phyloP scores from a whole-genome alignment of 2,113 vertebrate species.

The Callithrix jacchus region DNA sequence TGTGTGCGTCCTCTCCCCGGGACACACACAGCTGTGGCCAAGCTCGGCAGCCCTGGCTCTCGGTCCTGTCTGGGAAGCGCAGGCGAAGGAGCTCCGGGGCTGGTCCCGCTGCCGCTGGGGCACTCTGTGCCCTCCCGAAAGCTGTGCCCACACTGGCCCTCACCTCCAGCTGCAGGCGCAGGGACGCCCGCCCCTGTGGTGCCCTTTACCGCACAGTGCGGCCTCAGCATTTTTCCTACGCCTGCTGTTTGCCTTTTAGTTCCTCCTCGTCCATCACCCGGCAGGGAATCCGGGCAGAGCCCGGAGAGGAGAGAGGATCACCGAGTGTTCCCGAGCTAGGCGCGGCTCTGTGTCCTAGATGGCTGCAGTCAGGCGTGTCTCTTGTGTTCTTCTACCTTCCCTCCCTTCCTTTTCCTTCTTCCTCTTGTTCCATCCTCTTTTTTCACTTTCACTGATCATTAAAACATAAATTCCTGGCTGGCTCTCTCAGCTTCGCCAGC shows the following conservation, averaged over 20 bases:
- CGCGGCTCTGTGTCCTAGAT: not conserved
- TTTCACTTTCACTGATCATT: not conserved
- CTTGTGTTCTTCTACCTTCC: too few species aligned
- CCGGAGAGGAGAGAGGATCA: fast-evolving
- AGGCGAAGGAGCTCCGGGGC: not conserved
- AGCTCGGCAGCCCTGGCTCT: not conserved
- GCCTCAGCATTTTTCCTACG: not conserved
- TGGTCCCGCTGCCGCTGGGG: not conserved
- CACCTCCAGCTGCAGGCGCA: not conserved
- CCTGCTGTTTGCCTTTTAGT: not conserved
- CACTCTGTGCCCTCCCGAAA: not conserved
- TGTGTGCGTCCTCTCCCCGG: not conserved
- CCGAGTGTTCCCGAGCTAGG: not conserved
- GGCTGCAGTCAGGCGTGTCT: not conserved
- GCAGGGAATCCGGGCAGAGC: not conserved
- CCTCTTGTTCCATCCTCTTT: not conserved
- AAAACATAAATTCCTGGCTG: not conserved
- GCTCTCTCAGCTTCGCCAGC: not conserved
- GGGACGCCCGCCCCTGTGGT: not conserved
- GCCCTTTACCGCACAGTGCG: not conserved
- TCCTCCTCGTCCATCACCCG: not conserved
- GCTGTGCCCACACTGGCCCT: not conserved
- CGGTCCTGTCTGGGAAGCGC: not conserved
- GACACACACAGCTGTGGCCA: not conserved
- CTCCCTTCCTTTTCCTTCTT: not conserved